Evolutionary conservation across 53 echinoderm and acorn worm genomes (phyloP).

Genomic region (Astropecten irregularis): DNA sequence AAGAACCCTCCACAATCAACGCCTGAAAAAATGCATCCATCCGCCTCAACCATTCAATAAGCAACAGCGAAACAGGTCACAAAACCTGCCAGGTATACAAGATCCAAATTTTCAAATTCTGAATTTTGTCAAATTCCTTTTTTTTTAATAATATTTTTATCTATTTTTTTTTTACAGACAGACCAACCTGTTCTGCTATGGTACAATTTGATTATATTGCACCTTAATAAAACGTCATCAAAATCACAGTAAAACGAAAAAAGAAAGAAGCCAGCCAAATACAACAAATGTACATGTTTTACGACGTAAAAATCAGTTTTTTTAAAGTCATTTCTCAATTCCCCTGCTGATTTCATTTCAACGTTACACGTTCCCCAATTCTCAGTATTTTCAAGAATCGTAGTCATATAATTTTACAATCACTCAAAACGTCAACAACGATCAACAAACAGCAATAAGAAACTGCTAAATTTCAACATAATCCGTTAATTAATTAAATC

Average conservation of each 20-base stretch:
- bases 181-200: slow-evolving; percentile 5
- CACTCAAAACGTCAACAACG: slow-evolving; percentile 27
- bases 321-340: too few relatives aligned
- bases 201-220: slow-evolving; percentile 48
- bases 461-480: slow-evolving; percentile 47
- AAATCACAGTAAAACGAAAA: slow-evolving; percentile 34
- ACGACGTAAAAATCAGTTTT: too few relatives aligned
- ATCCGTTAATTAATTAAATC: slow-evolving; percentile 19
- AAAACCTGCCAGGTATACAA: too few relatives aligned
- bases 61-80: too few relatives aligned
- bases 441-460: slow-evolving; percentile 37
- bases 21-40: too few relatives aligned
- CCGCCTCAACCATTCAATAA: too few relatives aligned
- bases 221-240: slow-evolving; percentile 43
- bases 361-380: background rate
- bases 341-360: background rate
- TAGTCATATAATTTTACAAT: too few relatives aligned
- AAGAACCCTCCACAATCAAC: too few relatives aligned
- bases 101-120: too few relatives aligned
- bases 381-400: too few relatives aligned
- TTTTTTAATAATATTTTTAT: background rate
- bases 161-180: background rate
- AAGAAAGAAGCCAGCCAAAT: too few relatives aligned
- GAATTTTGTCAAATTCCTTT: background rate
- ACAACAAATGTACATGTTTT: too few relatives aligned